A percentile compares a stretch with the other conserved stretches of the same genome.
Evolutionary conservation across 2,113 vertebrate genomes (phyloP).

Genomic region (Bubalus kerabau): DNA sequence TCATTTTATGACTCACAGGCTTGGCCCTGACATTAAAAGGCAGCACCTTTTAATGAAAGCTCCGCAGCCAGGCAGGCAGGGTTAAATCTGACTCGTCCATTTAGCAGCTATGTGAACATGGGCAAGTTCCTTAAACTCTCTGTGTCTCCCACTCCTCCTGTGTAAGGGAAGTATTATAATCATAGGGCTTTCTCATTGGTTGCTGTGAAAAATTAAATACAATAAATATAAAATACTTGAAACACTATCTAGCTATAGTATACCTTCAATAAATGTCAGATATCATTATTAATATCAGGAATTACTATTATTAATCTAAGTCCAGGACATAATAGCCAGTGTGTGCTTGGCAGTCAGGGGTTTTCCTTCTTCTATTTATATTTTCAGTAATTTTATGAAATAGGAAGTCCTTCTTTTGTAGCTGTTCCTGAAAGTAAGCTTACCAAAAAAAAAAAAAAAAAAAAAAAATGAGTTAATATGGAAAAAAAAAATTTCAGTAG

Average conservation of each 20-base stretch:
- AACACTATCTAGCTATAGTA: neutral
- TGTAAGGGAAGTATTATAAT: neutral
- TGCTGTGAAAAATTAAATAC: neutral
- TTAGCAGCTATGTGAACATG: neutral
- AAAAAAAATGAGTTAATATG: neutral
- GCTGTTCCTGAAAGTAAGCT: conserved; percentile 26
- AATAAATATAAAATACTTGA: neutral
- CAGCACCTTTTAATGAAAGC: neutral
- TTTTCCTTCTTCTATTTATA: neutral
- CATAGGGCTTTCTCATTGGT: neutral
- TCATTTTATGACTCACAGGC: neutral
- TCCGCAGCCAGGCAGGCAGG: neutral
- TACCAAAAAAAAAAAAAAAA: neutral
- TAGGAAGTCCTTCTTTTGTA: neutral
- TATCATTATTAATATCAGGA: neutral
- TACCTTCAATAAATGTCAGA: neutral
- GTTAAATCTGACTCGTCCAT: neutral
- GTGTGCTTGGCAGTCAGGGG: neutral
- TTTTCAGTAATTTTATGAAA: neutral
- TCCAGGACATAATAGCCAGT: neutral
- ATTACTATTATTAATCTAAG: neutral
- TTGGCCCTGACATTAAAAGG: neutral
- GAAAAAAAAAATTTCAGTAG: conserved; percentile 22
- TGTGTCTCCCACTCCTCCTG: neutral
- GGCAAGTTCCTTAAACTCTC: neutral